Conservation (phyloP, 2,797 vertebrate species). For the Linurgus olivaceus region DNA sequence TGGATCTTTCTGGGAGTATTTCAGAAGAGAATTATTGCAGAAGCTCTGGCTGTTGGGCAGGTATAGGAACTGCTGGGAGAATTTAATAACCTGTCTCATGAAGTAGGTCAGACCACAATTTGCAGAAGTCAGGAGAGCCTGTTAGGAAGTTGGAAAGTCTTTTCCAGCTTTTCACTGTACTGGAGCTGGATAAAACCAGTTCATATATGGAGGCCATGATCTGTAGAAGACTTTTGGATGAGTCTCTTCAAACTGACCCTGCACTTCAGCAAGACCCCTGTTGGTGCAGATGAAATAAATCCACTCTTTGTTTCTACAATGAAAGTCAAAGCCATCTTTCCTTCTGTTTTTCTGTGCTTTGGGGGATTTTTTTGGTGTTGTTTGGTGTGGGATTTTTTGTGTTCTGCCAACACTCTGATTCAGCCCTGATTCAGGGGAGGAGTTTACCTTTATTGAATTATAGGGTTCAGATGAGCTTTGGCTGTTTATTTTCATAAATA, state of each 20-base stretch:
- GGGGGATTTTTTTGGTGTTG: fast-evolving
- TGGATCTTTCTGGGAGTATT: not conserved
- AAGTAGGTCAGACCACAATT: not conserved
- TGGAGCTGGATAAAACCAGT: not conserved
- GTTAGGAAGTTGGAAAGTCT: not conserved
- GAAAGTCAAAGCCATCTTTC: not conserved
- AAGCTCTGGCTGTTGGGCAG: not conserved
- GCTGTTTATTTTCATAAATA: not conserved
- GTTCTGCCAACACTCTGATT: not conserved
- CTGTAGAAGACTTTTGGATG: not conserved
- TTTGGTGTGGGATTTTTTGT: not conserved
- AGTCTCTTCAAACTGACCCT: not conserved
- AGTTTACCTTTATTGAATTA: not conserved
- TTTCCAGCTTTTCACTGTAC: not conserved
- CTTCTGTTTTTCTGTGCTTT: not conserved
- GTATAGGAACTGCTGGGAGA: not conserved
- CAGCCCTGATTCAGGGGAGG: not conserved
- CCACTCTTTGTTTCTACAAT: not conserved
- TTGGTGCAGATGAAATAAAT: not conserved
- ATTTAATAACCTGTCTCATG: not conserved
- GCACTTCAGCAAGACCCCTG: not conserved
- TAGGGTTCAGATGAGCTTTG: not conserved
- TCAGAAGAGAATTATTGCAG: not conserved
- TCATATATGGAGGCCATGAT: not conserved
- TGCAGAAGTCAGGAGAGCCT: not conserved